These are phyloP conservation scores for Gymnopithys bicolor DNA, from an alignment of 2,797 vertebrate species.

Conservation along the genomic window DNA sequence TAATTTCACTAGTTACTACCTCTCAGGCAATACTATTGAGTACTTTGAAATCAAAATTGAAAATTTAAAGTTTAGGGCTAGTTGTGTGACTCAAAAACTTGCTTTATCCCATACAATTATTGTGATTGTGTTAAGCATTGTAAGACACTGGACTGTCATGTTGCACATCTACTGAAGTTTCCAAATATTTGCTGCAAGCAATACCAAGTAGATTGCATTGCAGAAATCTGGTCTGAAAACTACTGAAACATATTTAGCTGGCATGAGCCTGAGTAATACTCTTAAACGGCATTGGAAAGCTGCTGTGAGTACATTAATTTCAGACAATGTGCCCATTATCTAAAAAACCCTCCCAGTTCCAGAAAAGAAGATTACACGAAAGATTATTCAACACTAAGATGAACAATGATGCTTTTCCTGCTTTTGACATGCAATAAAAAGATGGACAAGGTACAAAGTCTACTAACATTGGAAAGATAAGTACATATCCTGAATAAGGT, in stretches of 20 bases:
- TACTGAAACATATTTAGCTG: not conserved
- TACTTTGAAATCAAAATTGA: not conserved
- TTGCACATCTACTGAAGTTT: not conserved
- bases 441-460: not conserved
- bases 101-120: not conserved
- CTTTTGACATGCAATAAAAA: not conserved
- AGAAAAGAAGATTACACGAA: conserved; percentile 32
- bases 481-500: not conserved
- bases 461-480: not conserved
- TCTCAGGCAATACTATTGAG: not conserved
- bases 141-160: not conserved
- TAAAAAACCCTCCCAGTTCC: not conserved
- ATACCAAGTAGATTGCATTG: not conserved
- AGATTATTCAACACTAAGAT: not conserved
- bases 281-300: not conserved
- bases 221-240: not conserved
- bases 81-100: not conserved
- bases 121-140: not conserved
- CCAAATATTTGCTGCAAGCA: not conserved
- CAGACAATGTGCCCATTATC: conserved; percentile 21
- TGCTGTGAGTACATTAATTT: conserved; percentile 2
- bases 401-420: not conserved
- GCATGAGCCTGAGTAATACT: not conserved
- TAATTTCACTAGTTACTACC: not conserved
- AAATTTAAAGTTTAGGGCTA: not conserved